Percentiles rank a stretch among this genome's conserved stretches.
Evolutionary conservation across 2,888 invertebrate species (phyloP).

Genomic region (Andrena hattorfiana): DNA sequence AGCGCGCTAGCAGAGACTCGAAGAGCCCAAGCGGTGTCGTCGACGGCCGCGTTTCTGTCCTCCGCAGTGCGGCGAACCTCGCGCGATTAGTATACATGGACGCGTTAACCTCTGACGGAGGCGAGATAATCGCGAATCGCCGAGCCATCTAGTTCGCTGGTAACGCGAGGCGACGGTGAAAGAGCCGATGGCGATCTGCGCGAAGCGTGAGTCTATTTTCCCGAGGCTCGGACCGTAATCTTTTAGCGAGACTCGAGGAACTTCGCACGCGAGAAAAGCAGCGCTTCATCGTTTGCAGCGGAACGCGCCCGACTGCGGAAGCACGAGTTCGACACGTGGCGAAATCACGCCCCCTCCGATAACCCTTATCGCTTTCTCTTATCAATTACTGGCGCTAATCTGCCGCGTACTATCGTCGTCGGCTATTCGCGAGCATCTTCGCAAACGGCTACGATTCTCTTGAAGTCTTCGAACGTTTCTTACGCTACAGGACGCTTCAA

Average conservation of each 20-base stretch:
- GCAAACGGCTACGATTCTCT: background rate
- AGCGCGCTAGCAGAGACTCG: no score
- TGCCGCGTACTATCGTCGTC: background rate
- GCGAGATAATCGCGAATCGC: slow-evolving; percentile 30
- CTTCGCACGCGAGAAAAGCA: background rate
- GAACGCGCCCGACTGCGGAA: background rate
- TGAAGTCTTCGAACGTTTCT: background rate
- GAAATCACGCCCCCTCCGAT: slow-evolving; percentile 38
- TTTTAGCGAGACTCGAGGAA: background rate
- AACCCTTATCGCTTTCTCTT: slow-evolving; percentile 39
- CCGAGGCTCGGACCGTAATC: no score
- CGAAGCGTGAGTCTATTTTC: background rate
- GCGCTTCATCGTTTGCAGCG: background rate
- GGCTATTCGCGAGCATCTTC: background rate
- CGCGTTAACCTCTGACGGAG: slow-evolving; percentile 39
- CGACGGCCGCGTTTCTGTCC: background rate
- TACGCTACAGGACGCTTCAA: background rate
- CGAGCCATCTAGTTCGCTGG: background rate
- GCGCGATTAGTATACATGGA: slow-evolving; percentile 8
- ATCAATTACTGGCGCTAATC: slow-evolving; percentile 28
- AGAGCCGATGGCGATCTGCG: background rate
- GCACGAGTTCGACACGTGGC: slow-evolving; percentile 25
- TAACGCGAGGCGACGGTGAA: background rate
- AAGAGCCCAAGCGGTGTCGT: background rate
- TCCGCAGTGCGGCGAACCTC: background rate